A percentile compares a stretch with the other conserved stretches of the same genome.
Conservation (phyloP, 2,113 vertebrate species). For the Aegithalos caudatus region DNA sequence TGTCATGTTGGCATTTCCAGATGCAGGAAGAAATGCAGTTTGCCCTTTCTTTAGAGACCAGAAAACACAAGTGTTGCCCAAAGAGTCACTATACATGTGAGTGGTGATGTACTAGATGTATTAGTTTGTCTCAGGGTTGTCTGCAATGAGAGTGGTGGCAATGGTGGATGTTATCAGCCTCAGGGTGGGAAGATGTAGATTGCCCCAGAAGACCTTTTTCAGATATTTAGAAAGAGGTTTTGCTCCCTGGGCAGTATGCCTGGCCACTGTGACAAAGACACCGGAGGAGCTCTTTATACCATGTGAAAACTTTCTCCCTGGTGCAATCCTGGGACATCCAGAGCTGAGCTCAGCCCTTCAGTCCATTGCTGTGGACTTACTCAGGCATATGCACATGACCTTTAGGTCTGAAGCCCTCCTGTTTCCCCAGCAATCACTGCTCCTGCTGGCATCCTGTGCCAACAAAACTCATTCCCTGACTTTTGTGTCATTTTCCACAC, state of each 20-base stretch:
- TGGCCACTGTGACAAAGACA: background rate
- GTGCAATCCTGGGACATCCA: background rate
- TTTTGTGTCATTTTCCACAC: background rate
- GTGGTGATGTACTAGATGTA: background rate
- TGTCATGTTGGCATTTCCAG: background rate
- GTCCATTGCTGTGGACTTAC: background rate
- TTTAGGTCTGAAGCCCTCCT: background rate
- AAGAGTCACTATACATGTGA: background rate
- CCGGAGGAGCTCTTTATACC: background rate
- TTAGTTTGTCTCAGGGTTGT: background rate
- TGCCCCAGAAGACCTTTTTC: background rate
- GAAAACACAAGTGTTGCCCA: background rate
- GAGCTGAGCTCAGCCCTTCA: background rate
- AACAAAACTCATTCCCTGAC: background rate
- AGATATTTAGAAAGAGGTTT: background rate
- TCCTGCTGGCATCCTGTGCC: background rate
- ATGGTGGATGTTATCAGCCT: background rate
- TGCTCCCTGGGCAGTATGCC: background rate
- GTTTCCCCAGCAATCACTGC: background rate
- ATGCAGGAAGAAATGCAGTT: background rate
- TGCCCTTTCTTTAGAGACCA: background rate
- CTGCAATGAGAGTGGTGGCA: background rate
- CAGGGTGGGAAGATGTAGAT: background rate
- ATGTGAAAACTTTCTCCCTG: background rate
- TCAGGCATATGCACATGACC: background rate